Percentiles rank a stretch among this genome's conserved stretches.
These are phyloP conservation scores for Diadema setosum DNA, from an alignment of 35 echinoderm and acorn worm species.

Conservation along the genomic window DNA sequence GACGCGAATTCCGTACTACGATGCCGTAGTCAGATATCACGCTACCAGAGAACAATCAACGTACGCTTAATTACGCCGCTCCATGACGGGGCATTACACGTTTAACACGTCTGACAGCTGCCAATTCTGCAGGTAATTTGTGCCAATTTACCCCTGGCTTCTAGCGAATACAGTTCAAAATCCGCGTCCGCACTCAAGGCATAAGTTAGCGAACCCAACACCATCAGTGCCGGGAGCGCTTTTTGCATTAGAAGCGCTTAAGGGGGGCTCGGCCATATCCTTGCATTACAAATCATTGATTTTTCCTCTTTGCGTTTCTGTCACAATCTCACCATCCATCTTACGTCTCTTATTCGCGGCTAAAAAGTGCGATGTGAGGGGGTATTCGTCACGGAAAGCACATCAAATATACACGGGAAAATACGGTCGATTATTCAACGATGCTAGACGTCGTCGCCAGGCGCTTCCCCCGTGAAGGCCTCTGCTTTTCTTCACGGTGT, in stretches of 20 bases:
- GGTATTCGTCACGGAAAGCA: slow-evolving; percentile 27
- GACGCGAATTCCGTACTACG: no score
- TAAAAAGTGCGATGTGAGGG: slow-evolving; percentile 22
- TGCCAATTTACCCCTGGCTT: slow-evolving; percentile 24
- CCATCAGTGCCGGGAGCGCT: background rate
- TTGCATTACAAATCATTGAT: slow-evolving; percentile 30
- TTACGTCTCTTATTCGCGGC: slow-evolving; percentile 25
- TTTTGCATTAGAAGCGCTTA: slow-evolving; percentile 21
- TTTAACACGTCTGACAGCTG: slow-evolving; percentile 17
- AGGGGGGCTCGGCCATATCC: background rate
- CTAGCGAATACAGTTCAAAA: background rate
- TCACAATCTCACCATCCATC: slow-evolving; percentile 28
- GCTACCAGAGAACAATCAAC: background rate
- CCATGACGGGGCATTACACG: slow-evolving; percentile 7
- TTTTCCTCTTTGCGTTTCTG: slow-evolving; percentile 32
- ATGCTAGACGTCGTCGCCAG: background rate
- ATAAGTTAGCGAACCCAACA: background rate
- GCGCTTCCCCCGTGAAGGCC: background rate
- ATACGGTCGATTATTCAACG: slow-evolving; percentile 25
- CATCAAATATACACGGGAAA: slow-evolving; percentile 23
- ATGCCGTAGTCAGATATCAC: background rate
- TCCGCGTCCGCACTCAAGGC: background rate
- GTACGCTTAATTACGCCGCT: background rate
- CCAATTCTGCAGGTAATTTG: slow-evolving; percentile 28
- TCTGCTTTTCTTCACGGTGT: no score